A percentile compares a stretch with the other conserved stretches of the same genome.
phyloP scores from a whole-genome alignment of 2,113 vertebrate species.

The Nesogale talazaci region DNA sequence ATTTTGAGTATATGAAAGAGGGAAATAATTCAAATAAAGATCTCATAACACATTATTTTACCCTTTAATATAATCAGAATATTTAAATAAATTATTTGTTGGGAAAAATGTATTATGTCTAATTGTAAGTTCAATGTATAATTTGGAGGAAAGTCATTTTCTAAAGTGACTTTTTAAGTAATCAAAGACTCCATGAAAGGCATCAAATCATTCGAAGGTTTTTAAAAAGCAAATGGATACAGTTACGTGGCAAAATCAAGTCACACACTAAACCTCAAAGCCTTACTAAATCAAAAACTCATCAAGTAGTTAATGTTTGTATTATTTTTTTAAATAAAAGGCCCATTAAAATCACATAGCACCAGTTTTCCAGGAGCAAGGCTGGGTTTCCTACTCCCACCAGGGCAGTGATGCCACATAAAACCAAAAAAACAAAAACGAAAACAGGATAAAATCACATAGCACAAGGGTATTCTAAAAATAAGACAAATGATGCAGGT shows the following conservation, averaged over 20 bases:
- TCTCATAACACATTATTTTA: background rate
- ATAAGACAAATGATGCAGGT: background rate
- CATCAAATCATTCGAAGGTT: background rate
- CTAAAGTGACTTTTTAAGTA: background rate
- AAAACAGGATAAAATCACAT: too few relatives aligned
- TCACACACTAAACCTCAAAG: background rate
- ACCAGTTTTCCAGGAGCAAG: too few relatives aligned
- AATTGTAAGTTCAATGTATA: background rate
- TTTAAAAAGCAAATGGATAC: background rate
- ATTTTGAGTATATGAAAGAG: background rate
- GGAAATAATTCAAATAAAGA: slow-evolving; percentile 21
- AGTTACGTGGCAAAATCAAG: background rate
- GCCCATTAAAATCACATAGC: background rate
- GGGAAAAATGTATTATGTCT: background rate
- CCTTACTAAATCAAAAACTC: background rate
- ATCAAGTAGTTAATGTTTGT: background rate
- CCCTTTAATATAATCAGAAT: background rate
- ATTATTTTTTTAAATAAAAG: background rate
- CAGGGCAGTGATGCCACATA: too few relatives aligned
- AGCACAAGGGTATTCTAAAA: background rate
- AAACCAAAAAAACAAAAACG: too few relatives aligned
- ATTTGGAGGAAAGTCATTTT: background rate
- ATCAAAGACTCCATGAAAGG: background rate
- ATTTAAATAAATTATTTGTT: background rate
- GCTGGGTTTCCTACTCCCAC: too few relatives aligned